Conservation (phyloP, 2,113 vertebrate species). For the Oxyruncus cristatus region DNA sequence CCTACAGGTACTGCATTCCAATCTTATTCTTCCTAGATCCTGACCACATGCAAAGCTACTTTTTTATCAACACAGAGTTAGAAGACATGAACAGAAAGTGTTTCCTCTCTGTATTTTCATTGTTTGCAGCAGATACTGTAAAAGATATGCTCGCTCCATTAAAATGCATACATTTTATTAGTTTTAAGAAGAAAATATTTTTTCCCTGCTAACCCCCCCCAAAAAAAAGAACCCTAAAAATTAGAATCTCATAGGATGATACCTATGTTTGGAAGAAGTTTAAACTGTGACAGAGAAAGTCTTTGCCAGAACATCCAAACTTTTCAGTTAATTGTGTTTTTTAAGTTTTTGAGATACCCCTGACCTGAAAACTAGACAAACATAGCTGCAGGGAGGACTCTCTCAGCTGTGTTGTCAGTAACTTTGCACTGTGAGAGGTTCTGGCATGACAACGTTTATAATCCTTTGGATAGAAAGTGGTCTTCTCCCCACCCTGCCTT, state of each 20-base stretch:
- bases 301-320: neutral
- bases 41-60: neutral
- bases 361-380: constrained; percentile 7
- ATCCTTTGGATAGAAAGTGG: neutral
- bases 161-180: neutral
- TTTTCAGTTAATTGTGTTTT: neutral
- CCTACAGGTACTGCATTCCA: neutral
- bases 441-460: neutral
- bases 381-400: neutral
- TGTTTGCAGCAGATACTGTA: neutral
- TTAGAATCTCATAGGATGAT: neutral
- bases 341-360: neutral
- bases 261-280: neutral
- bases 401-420: neutral
- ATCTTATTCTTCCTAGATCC: neutral
- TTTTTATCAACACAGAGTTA: neutral
- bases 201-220: neutral
- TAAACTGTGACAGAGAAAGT: neutral
- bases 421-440: constrained; percentile 18
- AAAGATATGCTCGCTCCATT: neutral
- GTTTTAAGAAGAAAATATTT: neutral
- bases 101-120: neutral
- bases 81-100: neutral
- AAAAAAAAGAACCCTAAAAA: neutral
- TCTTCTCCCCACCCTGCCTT: neutral